Conservation (phyloP, 2,797 vertebrate genomes). For the Muscicapa comitata region DNA sequence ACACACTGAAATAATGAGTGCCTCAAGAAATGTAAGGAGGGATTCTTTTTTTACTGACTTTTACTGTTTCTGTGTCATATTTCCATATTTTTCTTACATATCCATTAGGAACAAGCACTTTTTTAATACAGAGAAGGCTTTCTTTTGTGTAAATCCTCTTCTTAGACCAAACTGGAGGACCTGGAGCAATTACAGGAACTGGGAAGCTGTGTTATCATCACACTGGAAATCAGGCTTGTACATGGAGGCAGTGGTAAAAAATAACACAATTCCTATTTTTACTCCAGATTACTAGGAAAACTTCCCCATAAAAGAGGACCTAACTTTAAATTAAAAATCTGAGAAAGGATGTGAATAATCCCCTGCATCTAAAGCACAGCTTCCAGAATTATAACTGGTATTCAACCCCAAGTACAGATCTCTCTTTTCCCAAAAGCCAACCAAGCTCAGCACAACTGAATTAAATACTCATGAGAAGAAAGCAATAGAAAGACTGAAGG, state of each 20-base stretch:
- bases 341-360: neutral
- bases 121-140: neutral
- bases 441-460: neutral
- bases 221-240: neutral
- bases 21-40: neutral
- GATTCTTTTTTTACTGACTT: neutral
- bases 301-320: neutral
- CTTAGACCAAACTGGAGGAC: neutral
- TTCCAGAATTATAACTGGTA: neutral
- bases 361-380: neutral
- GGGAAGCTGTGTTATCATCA: neutral
- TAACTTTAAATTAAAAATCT: neutral
- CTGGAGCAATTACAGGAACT: neutral
- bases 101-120: neutral
- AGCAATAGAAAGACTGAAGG: neutral
- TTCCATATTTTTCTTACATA: neutral
- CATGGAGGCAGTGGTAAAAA: neutral
- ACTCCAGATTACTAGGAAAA: neutral
- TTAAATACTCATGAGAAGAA: neutral
- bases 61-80: neutral
- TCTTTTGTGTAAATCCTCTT: neutral
- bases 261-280: neutral
- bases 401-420: neutral
- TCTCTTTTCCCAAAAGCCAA: neutral
- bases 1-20: neutral